Percentiles rank a stretch among this genome's conserved stretches.
These are phyloP conservation scores for Brachypteracias leptosomus DNA, from an alignment of 2,113 vertebrate genomes.

Conservation along the genomic window DNA sequence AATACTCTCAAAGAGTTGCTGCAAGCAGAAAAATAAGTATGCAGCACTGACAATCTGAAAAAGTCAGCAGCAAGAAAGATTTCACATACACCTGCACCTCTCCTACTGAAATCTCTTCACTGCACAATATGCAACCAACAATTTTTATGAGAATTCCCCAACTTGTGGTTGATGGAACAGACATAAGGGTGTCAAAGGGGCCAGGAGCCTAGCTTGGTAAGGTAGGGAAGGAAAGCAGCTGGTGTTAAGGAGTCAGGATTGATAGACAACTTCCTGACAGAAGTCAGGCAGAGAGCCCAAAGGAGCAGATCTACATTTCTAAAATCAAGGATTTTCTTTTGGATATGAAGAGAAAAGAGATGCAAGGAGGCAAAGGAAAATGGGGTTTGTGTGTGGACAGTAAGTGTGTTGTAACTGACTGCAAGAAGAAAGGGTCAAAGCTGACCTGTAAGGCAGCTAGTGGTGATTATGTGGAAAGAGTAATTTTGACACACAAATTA, in stretches of 20 bases:
- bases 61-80: background rate
- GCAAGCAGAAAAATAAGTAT: background rate
- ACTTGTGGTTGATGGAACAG: background rate
- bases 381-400: background rate
- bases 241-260: background rate
- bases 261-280: background rate
- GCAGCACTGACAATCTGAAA: background rate
- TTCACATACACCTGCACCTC: fast-evolving
- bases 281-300: background rate
- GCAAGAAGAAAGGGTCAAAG: background rate
- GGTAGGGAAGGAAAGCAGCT: background rate
- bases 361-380: background rate
- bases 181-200: background rate
- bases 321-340: background rate
- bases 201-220: background rate
- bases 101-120: background rate
- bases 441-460: background rate
- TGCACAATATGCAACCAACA: background rate
- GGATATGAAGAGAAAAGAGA: background rate
- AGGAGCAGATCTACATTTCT: background rate
- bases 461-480: background rate
- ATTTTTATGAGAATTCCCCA: background rate
- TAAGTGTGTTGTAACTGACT: background rate
- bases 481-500: background rate
- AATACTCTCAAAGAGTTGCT: background rate